These are phyloP conservation scores for Watsonalla cultraria DNA, from an alignment of 2,888 invertebrate genomes.

Conservation along the genomic window DNA sequence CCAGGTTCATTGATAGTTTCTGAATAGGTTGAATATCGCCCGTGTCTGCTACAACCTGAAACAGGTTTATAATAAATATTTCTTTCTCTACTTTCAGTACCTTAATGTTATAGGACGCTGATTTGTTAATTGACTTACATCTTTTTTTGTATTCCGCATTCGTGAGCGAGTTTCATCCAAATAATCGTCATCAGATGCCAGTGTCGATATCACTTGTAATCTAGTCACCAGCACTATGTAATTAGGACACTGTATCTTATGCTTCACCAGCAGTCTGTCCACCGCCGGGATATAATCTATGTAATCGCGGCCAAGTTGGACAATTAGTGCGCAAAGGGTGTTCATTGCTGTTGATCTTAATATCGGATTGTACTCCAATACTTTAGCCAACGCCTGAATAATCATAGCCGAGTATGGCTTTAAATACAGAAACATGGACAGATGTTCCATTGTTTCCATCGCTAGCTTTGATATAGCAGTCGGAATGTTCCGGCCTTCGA, in stretches of 20 bases:
- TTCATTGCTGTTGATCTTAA: constrained; percentile 91
- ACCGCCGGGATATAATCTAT: constrained; percentile 95
- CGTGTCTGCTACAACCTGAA: constrained; percentile 47
- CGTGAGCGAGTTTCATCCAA: constrained; percentile 81
- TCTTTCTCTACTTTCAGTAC: too few species aligned
- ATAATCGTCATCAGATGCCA: constrained; percentile 88
- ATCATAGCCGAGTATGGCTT: constrained; percentile 95
- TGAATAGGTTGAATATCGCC: constrained; percentile 82
- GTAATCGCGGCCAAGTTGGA: constrained; percentile 94
- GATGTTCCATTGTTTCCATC: constrained; percentile 91
- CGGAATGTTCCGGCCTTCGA: constrained; percentile 92
- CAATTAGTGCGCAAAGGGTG: constrained; percentile 90
- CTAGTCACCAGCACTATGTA: constrained; percentile 90
- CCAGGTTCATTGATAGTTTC: constrained; percentile 87
- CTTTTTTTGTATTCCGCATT: constrained; percentile 84
- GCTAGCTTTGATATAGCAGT: constrained; percentile 85
- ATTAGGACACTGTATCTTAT: constrained; percentile 85
- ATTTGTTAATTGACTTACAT: constrained; percentile 61
- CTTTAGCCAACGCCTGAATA: constrained; percentile 94
- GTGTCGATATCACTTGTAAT: constrained; percentile 85
- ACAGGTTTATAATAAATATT: constrained; percentile 5
- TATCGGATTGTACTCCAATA: constrained; percentile 88
- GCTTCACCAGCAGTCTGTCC: constrained; percentile 88
- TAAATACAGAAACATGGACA: constrained; percentile 93
- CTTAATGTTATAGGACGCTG: too few species aligned